A percentile compares a stretch with the other conserved stretches of the same genome.
phyloP scores from a whole-genome alignment of 2,888 invertebrate genomes.

The Pseudanteris insignis region DNA sequence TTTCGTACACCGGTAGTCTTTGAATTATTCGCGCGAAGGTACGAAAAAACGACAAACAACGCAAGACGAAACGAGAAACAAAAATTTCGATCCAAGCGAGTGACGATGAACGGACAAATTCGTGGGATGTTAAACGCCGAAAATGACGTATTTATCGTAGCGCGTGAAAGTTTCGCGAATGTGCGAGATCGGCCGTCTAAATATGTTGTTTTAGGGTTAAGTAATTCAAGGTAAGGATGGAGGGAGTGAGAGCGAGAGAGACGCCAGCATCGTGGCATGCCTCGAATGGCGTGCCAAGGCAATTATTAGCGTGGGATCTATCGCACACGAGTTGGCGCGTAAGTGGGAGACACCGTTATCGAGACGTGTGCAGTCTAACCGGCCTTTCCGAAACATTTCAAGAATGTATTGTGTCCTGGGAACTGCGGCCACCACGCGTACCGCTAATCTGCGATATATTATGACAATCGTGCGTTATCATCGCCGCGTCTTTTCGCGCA shows the following conservation, averaged over 20 bases:
- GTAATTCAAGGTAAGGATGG: slow-evolving; percentile 21
- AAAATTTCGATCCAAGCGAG: too few species aligned
- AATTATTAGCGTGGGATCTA: slow-evolving; percentile 63
- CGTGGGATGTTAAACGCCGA: too few species aligned
- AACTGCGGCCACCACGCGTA: slow-evolving; percentile 50
- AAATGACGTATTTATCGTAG: too few species aligned
- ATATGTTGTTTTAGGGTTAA: slow-evolving; percentile 32
- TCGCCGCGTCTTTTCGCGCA: not conserved
- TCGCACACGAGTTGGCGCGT: slow-evolving; percentile 46
- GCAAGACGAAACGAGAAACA: too few species aligned
- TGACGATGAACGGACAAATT: too few species aligned
- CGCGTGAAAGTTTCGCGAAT: slow-evolving; percentile 6
- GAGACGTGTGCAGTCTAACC: slow-evolving; percentile 49
- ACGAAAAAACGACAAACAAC: too few species aligned
- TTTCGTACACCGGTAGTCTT: too few species aligned
- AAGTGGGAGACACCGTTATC: slow-evolving; percentile 59
- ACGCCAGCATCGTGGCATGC: slow-evolving; percentile 46
- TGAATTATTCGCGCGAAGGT: too few species aligned
- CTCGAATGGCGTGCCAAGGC: slow-evolving; percentile 49
- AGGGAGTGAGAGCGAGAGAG: too few species aligned
- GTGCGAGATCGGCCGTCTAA: slow-evolving; percentile 13
- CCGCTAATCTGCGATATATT: slow-evolving; percentile 47
- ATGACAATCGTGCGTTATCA: slow-evolving; percentile 33
- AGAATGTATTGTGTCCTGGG: slow-evolving; percentile 59
- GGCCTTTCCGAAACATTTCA: slow-evolving; percentile 55